Conservation (phyloP, 2,888 invertebrate genomes). For the Troilus luridus region DNA sequence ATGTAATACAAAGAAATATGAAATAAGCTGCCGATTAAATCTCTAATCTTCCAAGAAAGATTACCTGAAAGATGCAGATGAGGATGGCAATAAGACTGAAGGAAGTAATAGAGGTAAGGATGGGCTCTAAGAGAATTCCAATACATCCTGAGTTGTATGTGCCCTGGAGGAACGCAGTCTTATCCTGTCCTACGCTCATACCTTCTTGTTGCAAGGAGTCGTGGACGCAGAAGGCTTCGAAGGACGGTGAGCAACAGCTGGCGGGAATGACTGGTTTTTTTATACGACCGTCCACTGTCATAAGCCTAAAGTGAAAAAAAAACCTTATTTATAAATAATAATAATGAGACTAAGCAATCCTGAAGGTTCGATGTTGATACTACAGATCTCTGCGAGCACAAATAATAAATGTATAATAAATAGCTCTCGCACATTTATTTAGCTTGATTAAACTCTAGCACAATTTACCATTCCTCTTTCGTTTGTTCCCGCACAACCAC, state of each 20-base stretch:
- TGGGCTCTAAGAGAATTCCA: not conserved
- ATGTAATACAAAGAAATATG: too few relatives aligned
- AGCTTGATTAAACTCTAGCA: too few relatives aligned
- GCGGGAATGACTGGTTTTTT: conserved; percentile 54
- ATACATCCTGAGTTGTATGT: conserved; percentile 57
- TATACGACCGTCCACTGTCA: conserved; percentile 46
- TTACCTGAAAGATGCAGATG: conserved; percentile 58
- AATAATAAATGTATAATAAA: too few relatives aligned
- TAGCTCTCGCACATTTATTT: too few relatives aligned
- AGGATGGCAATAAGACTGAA: conserved; percentile 50
- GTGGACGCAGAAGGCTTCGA: conserved; percentile 46
- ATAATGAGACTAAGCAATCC: too few relatives aligned
- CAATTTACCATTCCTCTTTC: too few relatives aligned
- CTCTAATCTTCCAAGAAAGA: not conserved
- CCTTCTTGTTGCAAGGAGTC: conserved; percentile 58
- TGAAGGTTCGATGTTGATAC: too few relatives aligned
- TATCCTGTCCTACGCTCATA: not conserved
- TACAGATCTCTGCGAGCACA: too few relatives aligned
- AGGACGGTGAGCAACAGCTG: conserved; percentile 56
- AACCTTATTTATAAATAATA: not conserved
- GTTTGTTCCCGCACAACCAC: too few relatives aligned
- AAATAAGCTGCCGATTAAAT: too few relatives aligned
- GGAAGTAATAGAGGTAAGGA: not conserved
- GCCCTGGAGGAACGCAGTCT: conserved; percentile 14
- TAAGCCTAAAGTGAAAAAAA: not conserved